Evolutionary conservation across 1,140 invertebrate species (phyloP).

Genomic region (Bombus huntii): DNA sequence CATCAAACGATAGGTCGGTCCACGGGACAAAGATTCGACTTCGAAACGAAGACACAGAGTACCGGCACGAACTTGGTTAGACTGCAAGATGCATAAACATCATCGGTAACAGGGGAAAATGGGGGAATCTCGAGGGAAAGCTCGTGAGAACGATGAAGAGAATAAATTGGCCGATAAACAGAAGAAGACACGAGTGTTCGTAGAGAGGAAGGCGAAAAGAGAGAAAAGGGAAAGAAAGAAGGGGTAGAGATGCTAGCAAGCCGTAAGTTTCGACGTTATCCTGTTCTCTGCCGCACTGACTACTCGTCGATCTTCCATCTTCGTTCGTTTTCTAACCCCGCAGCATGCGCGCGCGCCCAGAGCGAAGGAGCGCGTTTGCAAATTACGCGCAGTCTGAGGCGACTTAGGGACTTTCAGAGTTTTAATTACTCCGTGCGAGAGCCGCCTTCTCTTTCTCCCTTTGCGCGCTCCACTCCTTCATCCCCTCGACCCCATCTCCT

Average conservation of each 20-base stretch:
- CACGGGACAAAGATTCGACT: conserved; percentile 1
- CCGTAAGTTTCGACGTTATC: conserved; percentile 37
- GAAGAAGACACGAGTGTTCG: not conserved
- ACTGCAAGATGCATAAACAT: conserved; percentile 39
- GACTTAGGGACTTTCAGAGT: conserved; percentile 72
- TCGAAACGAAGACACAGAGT: not conserved
- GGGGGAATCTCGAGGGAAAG: conserved; percentile 9
- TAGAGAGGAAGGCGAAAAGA: conserved; percentile 6
- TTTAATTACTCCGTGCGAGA: conserved; percentile 73
- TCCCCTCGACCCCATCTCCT: not conserved
- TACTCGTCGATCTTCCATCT: not conserved
- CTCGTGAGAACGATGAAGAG: not conserved
- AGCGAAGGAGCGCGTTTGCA: conserved; percentile 70
- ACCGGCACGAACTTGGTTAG: conserved; percentile 1
- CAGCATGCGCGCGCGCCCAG: not conserved
- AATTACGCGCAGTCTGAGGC: conserved; percentile 72
- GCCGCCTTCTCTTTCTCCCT: conserved; percentile 42
- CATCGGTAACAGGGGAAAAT: conserved; percentile 32
- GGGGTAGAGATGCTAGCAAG: not conserved
- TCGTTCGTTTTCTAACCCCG: conserved; percentile 22
- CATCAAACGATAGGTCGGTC: conserved; percentile 58
- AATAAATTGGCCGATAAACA: not conserved
- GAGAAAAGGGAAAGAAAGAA: conserved; percentile 29
- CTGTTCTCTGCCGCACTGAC: not conserved
- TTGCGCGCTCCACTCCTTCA: conserved; percentile 28